Conservation (phyloP, 2,113 vertebrate species). For the Erinaceus europaeus region DNA sequence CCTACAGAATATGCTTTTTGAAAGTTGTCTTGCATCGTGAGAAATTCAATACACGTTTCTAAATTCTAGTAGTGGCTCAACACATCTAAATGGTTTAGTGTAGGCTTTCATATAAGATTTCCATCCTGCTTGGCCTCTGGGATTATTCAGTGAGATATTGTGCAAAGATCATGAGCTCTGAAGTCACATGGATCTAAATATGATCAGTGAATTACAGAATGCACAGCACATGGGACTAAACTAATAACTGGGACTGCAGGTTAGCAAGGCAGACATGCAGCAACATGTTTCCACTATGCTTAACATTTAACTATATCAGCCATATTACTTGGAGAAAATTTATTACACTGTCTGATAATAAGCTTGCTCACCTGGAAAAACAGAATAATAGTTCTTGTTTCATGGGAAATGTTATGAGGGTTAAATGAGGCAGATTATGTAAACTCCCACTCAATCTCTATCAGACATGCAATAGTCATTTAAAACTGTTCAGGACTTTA, state of each 20-base stretch:
- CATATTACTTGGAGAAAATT: background rate
- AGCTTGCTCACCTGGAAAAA: background rate
- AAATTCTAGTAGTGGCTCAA: background rate
- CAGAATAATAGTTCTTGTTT: background rate
- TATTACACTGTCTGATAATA: slow-evolving; percentile 1
- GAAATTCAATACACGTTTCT: slow-evolving; percentile 7
- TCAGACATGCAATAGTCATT: background rate
- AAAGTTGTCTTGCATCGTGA: background rate
- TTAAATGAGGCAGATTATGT: slow-evolving; percentile 40
- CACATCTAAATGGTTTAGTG: background rate
- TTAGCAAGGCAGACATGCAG: background rate
- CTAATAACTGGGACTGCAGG: background rate
- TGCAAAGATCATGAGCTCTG: background rate
- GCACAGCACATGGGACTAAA: background rate
- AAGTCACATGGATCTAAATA: slow-evolving; percentile 8
- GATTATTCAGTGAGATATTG: background rate
- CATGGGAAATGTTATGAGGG: background rate
- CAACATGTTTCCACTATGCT: background rate
- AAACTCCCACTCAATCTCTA: slow-evolving; percentile 20
- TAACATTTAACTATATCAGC: background rate
- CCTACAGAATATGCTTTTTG: background rate
- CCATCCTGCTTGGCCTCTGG: slow-evolving; percentile 8
- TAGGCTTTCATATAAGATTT: slow-evolving; percentile 7
- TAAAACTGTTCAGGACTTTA: background rate
- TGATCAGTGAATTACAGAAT: slow-evolving; percentile 11